These are phyloP conservation scores for Callocephalon fimbriatum DNA, from an alignment of 2,113 vertebrate genomes.

Conservation along the genomic window DNA sequence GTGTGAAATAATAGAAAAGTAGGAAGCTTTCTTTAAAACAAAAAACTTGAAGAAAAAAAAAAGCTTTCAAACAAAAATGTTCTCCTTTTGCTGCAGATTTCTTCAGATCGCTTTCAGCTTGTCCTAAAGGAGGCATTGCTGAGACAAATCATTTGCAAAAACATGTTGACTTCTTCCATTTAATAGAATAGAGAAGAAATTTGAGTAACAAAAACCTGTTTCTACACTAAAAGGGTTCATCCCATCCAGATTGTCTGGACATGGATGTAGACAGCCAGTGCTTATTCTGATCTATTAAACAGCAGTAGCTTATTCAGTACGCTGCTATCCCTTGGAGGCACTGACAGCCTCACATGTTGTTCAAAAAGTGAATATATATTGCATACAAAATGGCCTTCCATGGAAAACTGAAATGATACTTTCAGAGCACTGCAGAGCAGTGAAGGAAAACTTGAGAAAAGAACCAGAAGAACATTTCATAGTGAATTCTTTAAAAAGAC, in stretches of 20 bases:
- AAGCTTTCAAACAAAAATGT: not conserved
- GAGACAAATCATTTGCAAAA: not conserved
- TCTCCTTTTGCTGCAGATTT: not conserved
- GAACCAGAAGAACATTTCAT: not conserved
- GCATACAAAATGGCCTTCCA: not conserved
- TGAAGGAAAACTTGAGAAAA: not conserved
- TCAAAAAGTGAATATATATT: not conserved
- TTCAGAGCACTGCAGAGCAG: not conserved
- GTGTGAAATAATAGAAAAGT: not conserved
- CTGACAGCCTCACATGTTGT: not conserved
- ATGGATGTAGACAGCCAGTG: not conserved
- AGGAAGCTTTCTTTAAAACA: not conserved
- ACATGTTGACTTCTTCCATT: not conserved
- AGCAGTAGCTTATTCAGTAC: not conserved
- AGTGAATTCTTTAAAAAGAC: not conserved
- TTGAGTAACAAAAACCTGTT: not conserved
- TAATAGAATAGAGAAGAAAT: not conserved
- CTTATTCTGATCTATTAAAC: not conserved
- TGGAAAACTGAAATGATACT: not conserved
- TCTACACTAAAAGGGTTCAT: not conserved
- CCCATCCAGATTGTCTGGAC: not conserved
- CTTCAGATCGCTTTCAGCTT: not conserved
- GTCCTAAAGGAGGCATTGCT: not conserved
- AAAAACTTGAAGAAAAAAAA: not conserved
- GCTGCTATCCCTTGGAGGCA: not conserved